Conservation (phyloP, 1,140 invertebrate genomes). For the Zaprionus africanus region DNA sequence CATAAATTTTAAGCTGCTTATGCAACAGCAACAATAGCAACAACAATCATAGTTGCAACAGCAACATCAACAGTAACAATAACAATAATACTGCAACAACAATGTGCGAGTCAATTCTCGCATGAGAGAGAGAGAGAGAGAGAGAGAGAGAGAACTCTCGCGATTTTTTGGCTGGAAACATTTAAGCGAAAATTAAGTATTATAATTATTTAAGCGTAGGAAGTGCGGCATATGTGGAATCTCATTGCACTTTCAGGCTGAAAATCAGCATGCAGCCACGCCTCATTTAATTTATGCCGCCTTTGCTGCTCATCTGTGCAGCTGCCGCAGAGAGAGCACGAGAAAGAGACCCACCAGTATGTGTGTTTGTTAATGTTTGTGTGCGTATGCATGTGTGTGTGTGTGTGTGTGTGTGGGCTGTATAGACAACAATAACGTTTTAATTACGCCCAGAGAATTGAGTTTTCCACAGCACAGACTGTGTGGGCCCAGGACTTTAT, state of each 20-base stretch:
- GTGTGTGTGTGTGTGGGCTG: constrained; percentile 5
- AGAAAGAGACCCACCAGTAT: no score
- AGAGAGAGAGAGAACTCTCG: background rate
- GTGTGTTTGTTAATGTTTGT: background rate
- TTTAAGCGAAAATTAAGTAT: constrained; percentile 52
- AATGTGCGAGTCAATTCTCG: background rate
- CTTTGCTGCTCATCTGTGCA: constrained; percentile 7
- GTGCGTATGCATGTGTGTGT: constrained; percentile 6
- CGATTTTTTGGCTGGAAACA: constrained; percentile 18
- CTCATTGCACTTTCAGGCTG: constrained; percentile 3
- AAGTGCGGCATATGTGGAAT: constrained; percentile 30
- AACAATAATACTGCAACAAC: constrained; percentile 5
- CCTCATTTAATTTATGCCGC: constrained; percentile 35
- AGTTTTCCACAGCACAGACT: constrained; percentile 22
- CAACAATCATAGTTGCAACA: background rate
- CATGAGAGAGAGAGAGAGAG: background rate
- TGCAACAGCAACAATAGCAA: constrained; percentile 18
- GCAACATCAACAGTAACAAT: constrained; percentile 16
- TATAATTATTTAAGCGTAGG: constrained; percentile 57
- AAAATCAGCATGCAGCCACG: constrained; percentile 37
- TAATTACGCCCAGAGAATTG: constrained; percentile 50
- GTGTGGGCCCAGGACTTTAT: constrained; percentile 30
- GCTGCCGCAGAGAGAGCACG: background rate
- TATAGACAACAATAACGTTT: constrained; percentile 48
- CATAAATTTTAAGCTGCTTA: constrained; percentile 50